Evolutionary conservation across 2,797 vertebrate genomes (phyloP).

Genomic region (Nannoperca australis): DNA sequence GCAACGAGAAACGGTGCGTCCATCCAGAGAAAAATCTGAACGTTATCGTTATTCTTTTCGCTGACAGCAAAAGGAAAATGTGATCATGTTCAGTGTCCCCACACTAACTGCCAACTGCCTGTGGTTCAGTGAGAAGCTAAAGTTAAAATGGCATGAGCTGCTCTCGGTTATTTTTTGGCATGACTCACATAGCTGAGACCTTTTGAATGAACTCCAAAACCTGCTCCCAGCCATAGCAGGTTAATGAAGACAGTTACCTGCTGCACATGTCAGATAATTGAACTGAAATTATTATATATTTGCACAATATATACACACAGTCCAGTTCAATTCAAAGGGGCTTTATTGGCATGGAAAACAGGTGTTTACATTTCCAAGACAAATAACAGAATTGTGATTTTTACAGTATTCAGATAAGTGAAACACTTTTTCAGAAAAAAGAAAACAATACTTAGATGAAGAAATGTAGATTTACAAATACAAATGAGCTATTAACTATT

Average conservation of each 20-base stretch:
- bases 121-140: conserved; percentile 29
- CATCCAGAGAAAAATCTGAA: not conserved
- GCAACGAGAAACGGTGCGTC: not conserved
- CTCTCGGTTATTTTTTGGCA: conserved; percentile 29
- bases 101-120: conserved; percentile 29
- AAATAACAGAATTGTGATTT: no score
- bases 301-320: no score
- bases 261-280: not conserved
- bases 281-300: no score
- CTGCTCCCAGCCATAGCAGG: conserved; percentile 6
- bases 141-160: conserved; percentile 39
- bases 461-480: no score
- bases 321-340: no score
- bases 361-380: no score
- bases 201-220: conserved; percentile 9
- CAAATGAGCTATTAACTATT: no score
- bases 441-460: no score
- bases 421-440: no score
- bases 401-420: no score
- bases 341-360: no score
- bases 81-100: conserved; percentile 34
- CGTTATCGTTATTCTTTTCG: conserved; percentile 31
- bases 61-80: conserved; percentile 47
- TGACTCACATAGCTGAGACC: conserved; percentile 10
- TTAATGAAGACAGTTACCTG: conserved; percentile 29